A percentile compares a stretch with the other conserved stretches of the same genome.
Evolutionary conservation across 2,888 invertebrate genomes (phyloP).

Genomic region (Hemithea aestivaria): DNA sequence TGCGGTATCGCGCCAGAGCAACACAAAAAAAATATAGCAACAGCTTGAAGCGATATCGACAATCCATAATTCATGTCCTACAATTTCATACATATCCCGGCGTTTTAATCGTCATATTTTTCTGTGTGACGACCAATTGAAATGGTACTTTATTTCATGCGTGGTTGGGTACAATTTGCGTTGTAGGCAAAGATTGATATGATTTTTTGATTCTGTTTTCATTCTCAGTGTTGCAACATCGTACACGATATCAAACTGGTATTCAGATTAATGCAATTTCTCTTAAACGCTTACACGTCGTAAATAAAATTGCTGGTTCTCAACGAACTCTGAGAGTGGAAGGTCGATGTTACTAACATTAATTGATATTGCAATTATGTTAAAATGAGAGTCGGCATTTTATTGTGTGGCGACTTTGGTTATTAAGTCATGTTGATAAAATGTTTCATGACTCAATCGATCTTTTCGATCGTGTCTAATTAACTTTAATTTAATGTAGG

Average conservation of each 20-base stretch:
- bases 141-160: slow-evolving; percentile 46
- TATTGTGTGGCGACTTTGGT: slow-evolving; percentile 36
- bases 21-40: slow-evolving; percentile 74
- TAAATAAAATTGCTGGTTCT: slow-evolving; percentile 76
- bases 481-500: too few relatives aligned
- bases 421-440: slow-evolving; percentile 30
- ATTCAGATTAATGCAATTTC: slow-evolving; percentile 79
- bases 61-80: slow-evolving; percentile 79
- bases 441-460: slow-evolving; percentile 24
- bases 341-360: slow-evolving; percentile 60
- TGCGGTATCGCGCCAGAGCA: slow-evolving; percentile 72
- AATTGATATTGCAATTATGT: slow-evolving; percentile 57
- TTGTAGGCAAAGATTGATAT: slow-evolving; percentile 34
- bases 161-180: slow-evolving; percentile 38
- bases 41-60: slow-evolving; percentile 79
- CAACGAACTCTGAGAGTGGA: slow-evolving; percentile 53
- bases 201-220: slow-evolving; percentile 32
- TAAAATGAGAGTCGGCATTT: slow-evolving; percentile 35
- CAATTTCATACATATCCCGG: slow-evolving; percentile 73
- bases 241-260: slow-evolving; percentile 76
- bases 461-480: slow-evolving; percentile 12
- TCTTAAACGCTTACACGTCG: slow-evolving; percentile 79
- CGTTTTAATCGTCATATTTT: slow-evolving; percentile 44
- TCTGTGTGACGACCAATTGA: slow-evolving; percentile 37
- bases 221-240: slow-evolving; percentile 73